Conservation (phyloP, 2,888 invertebrate genomes). For the Gandaritis pyraliata region DNA sequence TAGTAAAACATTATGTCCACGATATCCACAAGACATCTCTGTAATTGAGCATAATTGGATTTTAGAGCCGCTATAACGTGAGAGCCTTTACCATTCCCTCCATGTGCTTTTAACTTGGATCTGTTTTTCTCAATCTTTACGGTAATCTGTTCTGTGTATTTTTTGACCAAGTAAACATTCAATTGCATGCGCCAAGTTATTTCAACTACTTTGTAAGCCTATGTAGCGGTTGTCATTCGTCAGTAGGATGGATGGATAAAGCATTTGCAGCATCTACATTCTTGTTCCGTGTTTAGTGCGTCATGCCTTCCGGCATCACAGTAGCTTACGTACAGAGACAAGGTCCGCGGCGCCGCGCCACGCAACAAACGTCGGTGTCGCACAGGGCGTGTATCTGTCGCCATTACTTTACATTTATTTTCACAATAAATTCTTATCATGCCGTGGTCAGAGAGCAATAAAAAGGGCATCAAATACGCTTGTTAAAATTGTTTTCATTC, state of each 20-base stretch:
- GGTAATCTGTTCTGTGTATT: background rate
- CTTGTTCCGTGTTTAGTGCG: slow-evolving; percentile 54
- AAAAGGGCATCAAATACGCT: slow-evolving; percentile 41
- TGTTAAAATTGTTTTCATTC: slow-evolving; percentile 42
- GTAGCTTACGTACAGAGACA: slow-evolving; percentile 41
- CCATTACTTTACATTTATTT: slow-evolving; percentile 36
- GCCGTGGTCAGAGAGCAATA: slow-evolving; percentile 38
- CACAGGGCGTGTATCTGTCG: slow-evolving; percentile 28
- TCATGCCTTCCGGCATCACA: slow-evolving; percentile 58
- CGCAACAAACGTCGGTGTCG: slow-evolving; percentile 21
- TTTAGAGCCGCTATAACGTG: slow-evolving; percentile 46
- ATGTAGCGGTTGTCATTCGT: slow-evolving; percentile 40
- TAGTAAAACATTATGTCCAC: slow-evolving; percentile 48
- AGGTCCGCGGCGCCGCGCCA: slow-evolving; percentile 46
- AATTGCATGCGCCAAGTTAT: background rate
- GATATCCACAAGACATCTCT: slow-evolving; percentile 48
- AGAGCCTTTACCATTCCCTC: slow-evolving; percentile 37
- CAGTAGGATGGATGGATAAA: slow-evolving; percentile 42
- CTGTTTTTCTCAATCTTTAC: slow-evolving; percentile 6
- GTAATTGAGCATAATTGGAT: slow-evolving; percentile 63
- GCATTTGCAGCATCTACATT: slow-evolving; percentile 57
- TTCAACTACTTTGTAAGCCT: slow-evolving; percentile 14
- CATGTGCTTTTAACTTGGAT: slow-evolving; percentile 41
- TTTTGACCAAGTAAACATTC: background rate
- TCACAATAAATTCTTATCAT: slow-evolving; percentile 40